Conservation (phyloP, 2,113 vertebrate genomes). For the Eptesicus fuscus region DNA sequence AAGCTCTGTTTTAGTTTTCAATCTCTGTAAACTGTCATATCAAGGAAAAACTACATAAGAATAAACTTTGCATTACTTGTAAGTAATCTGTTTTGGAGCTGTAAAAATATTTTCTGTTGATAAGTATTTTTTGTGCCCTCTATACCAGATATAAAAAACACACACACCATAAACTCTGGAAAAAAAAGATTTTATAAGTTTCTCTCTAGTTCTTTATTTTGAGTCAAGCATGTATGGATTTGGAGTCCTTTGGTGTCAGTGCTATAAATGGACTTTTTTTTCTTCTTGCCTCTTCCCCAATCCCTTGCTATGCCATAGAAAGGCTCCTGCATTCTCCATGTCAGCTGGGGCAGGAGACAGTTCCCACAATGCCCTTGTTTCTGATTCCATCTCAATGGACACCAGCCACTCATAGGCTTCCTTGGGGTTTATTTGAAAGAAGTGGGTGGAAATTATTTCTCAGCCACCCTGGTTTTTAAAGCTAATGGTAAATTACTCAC, state of each 20-base stretch:
- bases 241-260: background rate
- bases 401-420: background rate
- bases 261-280: background rate
- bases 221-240: background rate
- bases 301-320: too few species aligned
- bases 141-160: constrained; percentile 30
- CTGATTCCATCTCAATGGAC: background rate
- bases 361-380: background rate
- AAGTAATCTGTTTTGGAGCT: constrained; percentile 60
- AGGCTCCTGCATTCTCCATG: background rate
- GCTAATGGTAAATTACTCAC: background rate
- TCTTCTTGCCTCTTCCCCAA: background rate
- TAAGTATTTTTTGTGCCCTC: constrained; percentile 61
- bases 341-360: background rate
- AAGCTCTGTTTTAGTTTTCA: constrained; percentile 60
- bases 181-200: background rate
- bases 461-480: background rate
- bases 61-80: constrained; percentile 61
- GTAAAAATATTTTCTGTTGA: constrained; percentile 65
- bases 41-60: constrained; percentile 52
- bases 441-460: background rate
- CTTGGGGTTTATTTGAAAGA: background rate
- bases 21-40: constrained; percentile 62
- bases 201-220: background rate
- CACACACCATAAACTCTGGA: background rate